phyloP scores from a whole-genome alignment of 2,888 invertebrate genomes.

The Deilephila porcellus region DNA sequence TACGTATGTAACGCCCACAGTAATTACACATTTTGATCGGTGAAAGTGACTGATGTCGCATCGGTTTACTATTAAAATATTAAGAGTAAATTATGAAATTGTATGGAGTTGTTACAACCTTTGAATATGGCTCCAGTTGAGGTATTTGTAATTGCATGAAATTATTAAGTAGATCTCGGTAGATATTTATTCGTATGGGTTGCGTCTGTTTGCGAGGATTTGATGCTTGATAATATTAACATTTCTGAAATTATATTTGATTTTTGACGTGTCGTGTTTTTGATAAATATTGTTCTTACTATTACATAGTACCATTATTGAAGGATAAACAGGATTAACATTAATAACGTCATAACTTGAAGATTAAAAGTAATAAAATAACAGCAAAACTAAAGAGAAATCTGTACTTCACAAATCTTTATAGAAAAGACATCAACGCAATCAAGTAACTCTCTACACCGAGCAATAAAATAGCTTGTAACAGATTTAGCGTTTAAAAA shows the following conservation, averaged over 20 bases:
- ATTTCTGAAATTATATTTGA: too few relatives aligned
- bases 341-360: background rate
- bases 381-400: background rate
- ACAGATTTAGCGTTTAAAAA: conserved; percentile 22
- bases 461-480: conserved; percentile 6
- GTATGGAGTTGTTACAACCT: background rate
- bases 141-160: too few relatives aligned
- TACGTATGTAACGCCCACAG: conserved; percentile 55
- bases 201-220: too few relatives aligned
- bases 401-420: background rate
- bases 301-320: too few relatives aligned
- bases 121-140: background rate
- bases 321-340: background rate
- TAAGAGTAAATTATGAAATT: background rate
- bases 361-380: background rate
- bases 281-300: too few relatives aligned
- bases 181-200: too few relatives aligned
- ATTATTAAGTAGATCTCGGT: too few relatives aligned
- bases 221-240: too few relatives aligned
- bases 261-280: too few relatives aligned
- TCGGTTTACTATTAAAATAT: conserved; percentile 35
- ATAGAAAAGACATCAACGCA: conserved; percentile 25
- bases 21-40: conserved; percentile 62
- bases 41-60: conserved; percentile 59
- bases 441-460: background rate